phyloP scores from a whole-genome alignment of 2,113 vertebrate genomes.

The Canis aureus region DNA sequence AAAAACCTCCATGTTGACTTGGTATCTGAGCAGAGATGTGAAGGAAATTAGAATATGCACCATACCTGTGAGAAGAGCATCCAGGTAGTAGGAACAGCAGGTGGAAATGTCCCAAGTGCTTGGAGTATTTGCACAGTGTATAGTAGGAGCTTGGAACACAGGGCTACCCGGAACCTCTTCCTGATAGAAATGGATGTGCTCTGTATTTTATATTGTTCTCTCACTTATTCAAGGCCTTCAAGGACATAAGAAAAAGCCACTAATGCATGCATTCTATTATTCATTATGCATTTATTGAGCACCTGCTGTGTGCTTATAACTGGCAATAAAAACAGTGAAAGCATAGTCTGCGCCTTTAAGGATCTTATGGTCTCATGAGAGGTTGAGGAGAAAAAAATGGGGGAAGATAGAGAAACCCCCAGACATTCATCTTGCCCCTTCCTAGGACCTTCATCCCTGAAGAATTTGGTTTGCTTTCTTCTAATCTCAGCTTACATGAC shows the following conservation, averaged over 20 bases:
- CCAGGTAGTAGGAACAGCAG: background rate
- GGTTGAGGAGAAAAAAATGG: background rate
- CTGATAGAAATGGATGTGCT: background rate
- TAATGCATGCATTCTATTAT: background rate
- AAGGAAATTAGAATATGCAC: fast-evolving
- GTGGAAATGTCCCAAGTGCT: background rate
- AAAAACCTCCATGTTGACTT: background rate
- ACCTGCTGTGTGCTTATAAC: background rate
- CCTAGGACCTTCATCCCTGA: background rate
- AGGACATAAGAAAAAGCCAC: background rate
- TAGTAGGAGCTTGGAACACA: too few species aligned
- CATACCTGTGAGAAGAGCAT: fast-evolving
- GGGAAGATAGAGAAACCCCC: background rate
- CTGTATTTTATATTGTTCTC: background rate
- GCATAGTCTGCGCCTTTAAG: background rate
- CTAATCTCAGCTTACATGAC: background rate
- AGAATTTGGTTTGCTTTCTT: background rate
- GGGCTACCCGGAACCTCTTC: background rate
- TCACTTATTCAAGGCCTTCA: background rate
- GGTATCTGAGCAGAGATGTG: background rate
- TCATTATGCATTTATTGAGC: background rate
- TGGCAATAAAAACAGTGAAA: background rate
- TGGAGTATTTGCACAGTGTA: background rate
- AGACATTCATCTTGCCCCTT: background rate
- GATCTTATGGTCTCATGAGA: background rate